A percentile compares a stretch with the other conserved stretches of the same genome.
Conservation (phyloP, 2,797 vertebrate genomes). For the Anguilla anguilla region DNA sequence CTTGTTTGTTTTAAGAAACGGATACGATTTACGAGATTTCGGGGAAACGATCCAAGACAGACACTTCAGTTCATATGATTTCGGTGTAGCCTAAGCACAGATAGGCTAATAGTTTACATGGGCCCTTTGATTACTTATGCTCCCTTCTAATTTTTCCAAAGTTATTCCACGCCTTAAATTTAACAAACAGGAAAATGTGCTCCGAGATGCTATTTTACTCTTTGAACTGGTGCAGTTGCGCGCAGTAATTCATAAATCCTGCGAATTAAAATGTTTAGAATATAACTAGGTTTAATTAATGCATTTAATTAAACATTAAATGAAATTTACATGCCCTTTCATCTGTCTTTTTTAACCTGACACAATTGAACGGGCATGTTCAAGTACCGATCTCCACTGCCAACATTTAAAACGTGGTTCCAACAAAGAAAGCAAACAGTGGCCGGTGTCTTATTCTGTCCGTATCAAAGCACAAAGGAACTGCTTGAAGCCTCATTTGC, state of each 20-base stretch:
- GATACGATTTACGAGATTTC: conserved; percentile 33
- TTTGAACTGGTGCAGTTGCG: not conserved
- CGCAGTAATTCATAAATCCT: not conserved
- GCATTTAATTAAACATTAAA: not conserved
- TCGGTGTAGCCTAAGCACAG: not conserved
- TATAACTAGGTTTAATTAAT: not conserved
- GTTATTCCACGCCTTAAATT: not conserved
- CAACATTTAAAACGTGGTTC: not conserved
- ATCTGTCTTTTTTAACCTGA: not conserved
- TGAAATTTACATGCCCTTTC: not conserved
- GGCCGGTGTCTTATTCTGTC: conserved; percentile 8
- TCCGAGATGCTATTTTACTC: not conserved
- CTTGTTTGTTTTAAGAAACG: conserved; percentile 39
- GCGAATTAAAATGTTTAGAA: not conserved
- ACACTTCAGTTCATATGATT: not conserved
- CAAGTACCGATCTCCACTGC: not conserved
- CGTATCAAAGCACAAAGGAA: conserved; percentile 15
- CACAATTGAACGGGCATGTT: not conserved
- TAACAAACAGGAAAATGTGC: not conserved
- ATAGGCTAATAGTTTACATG: not conserved
- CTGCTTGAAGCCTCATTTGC: conserved; percentile 7
- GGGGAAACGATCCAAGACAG: conserved; percentile 39
- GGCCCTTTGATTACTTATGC: not conserved
- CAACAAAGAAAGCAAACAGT: conserved; percentile 12
- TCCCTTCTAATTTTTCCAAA: not conserved